phyloP scores from a whole-genome alignment of 2,113 vertebrate species.

The Mirza zaza region DNA sequence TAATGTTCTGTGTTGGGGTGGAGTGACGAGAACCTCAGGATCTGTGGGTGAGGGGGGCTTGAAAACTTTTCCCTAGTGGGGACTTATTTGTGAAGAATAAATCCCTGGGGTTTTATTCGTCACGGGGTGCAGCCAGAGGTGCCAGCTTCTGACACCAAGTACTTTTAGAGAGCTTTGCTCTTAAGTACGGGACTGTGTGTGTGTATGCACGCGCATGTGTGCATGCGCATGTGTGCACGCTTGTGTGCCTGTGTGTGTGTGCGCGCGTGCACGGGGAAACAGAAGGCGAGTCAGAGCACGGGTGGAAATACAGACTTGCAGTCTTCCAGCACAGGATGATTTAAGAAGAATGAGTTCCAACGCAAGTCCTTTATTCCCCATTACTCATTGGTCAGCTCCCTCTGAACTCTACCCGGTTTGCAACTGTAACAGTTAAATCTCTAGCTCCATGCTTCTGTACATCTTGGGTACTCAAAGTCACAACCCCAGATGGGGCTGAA shows the following conservation, averaged over 20 bases:
- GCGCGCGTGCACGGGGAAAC: neutral
- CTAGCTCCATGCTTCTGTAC: conserved; percentile 36
- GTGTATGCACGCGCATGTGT: neutral
- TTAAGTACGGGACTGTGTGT: neutral
- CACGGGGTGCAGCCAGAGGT: neutral
- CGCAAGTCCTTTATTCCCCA: neutral
- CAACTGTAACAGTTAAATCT: neutral
- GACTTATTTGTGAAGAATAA: neutral
- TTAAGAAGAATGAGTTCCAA: conserved; percentile 35
- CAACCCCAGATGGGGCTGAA: conserved; percentile 55
- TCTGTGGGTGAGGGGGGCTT: neutral
- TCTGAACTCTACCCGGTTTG: conserved; percentile 1
- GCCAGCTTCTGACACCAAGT: no score
- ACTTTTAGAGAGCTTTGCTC: neutral
- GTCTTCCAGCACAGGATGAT: neutral
- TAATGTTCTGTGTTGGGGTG: neutral
- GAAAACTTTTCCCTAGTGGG: neutral
- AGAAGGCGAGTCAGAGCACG: neutral
- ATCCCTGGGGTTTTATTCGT: neutral
- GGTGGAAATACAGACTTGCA: neutral
- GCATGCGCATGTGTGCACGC: neutral
- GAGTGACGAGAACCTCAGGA: neutral
- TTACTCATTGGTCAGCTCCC: conserved; percentile 21
- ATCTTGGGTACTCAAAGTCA: conserved; percentile 47
- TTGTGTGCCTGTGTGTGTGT: neutral